A percentile compares a stretch with the other conserved stretches of the same genome.
Conservation (phyloP, 2,113 vertebrate species). For the Opisthocomus hoazin region DNA sequence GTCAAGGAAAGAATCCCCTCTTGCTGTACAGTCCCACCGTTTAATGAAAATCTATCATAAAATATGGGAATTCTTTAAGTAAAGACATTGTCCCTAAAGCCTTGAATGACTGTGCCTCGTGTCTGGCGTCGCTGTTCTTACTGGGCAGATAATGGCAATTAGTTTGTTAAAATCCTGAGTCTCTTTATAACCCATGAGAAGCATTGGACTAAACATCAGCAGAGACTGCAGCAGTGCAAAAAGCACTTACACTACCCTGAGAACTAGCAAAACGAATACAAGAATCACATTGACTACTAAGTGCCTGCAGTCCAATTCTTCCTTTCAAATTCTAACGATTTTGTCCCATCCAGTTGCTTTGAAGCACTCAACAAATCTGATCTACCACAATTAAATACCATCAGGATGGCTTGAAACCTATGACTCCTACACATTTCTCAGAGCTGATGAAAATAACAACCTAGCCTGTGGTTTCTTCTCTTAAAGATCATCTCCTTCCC, state of each 20-base stretch:
- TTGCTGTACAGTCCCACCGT: not conserved
- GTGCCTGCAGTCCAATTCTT: not conserved
- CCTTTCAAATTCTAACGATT: not conserved
- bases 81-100: not conserved
- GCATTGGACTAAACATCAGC: not conserved
- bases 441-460: not conserved
- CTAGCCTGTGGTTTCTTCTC: not conserved
- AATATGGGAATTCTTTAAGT: not conserved
- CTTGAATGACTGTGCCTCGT: not conserved
- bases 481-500: not conserved
- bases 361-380: not conserved
- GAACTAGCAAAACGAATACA: not conserved
- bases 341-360: not conserved
- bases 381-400: not conserved
- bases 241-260: not conserved
- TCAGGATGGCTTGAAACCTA: not conserved
- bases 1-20: not conserved
- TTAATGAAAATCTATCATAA: not conserved
- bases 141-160: not conserved
- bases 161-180: not conserved
- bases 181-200: not conserved
- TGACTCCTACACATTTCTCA: not conserved
- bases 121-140: not conserved
- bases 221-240: slow-evolving; percentile 1
- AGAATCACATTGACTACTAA: not conserved